Evolutionary conservation across 2,888 invertebrate genomes (phyloP).

Genomic region (Malthinus flaveolus): DNA sequence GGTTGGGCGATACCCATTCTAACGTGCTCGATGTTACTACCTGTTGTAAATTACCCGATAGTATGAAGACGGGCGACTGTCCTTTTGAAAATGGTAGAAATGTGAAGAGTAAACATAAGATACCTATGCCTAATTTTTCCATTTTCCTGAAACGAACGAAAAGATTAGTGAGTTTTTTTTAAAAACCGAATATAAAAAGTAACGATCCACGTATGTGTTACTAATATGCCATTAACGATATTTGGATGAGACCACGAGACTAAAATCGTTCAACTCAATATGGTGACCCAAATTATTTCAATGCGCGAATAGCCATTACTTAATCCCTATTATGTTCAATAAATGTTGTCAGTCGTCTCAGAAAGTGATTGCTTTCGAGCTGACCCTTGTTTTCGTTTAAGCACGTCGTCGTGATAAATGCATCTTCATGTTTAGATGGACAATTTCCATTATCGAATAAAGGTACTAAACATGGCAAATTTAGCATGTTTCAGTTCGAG

Average conservation of each 20-base stretch:
- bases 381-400: constrained; percentile 41
- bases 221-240: neutral
- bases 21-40: constrained; percentile 79
- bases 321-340: constrained; percentile 33
- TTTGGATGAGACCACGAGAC: neutral
- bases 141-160: constrained; percentile 30
- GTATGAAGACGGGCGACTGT: constrained; percentile 46
- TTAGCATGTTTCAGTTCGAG: no score
- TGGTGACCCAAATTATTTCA: constrained; percentile 15
- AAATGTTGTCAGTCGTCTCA: constrained; percentile 38
- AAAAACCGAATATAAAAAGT: neutral
- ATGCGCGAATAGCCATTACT: constrained; percentile 18
- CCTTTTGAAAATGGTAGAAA: constrained; percentile 16
- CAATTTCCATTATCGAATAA: neutral
- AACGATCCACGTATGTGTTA: no score
- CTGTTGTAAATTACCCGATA: constrained; percentile 60
- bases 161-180: neutral
- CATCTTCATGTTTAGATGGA: constrained; percentile 7
- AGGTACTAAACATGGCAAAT: no score
- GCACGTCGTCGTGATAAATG: constrained; percentile 19
- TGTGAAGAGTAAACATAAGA: constrained; percentile 19
- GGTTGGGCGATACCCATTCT: constrained; percentile 68
- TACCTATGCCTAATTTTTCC: constrained; percentile 26
- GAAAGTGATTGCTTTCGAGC: constrained; percentile 43
- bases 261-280: neutral